Base-by-base conservation (phyloP, 2,797 vertebrate species). In the Tachyglossus aculeatus region DNA sequence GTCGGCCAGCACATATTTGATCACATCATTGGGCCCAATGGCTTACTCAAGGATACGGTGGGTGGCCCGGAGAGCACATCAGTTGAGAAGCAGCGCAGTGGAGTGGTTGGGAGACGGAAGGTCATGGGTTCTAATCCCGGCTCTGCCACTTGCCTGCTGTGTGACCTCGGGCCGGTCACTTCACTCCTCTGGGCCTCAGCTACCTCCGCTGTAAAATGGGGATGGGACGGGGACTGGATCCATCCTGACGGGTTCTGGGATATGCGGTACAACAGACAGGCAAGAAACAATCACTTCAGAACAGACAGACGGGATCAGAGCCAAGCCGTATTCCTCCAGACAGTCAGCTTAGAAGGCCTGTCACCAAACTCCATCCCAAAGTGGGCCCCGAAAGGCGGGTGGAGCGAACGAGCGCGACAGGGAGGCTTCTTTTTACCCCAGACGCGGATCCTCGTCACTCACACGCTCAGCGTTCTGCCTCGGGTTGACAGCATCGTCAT, bases 371-470 rank as follows among this genome's bases (percentile, higher is more conserved):
- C 9, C 27, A 4, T 22, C 24, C 9, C n/a, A n/a, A n/a, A n/a
- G n/a, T n/a, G n/a, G 19, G 21, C 38, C 43, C 27, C 7, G 21
- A 43, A 16, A 44, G 56, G 15, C 11, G 0, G 3, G 22, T 22
- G 32, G 7, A 4, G 24, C 21, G 7, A 12, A 9, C 0, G 7
- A 4, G 2, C 3, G 32, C 61, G n/a, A 71, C 48, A 48, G 32
- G 37, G 5, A n/a, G n/a, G 4, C 61, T 25, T 78, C 51, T 39
- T 32, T 66, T 74, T 29, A 79, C 39, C 71, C 64, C 88, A 99
- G 98, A 99, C 97, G 9, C 95, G 97, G 41, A 89, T 99, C 73
- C 94, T 99, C 60, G 96, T 98, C 80, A 99, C 98, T 64, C 96
- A 98, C 24, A 83, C 95, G 11, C 91, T 92, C 81, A 95, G 94